Conservation (phyloP, 2,888 invertebrate species). For the Plusia festucae region DNA sequence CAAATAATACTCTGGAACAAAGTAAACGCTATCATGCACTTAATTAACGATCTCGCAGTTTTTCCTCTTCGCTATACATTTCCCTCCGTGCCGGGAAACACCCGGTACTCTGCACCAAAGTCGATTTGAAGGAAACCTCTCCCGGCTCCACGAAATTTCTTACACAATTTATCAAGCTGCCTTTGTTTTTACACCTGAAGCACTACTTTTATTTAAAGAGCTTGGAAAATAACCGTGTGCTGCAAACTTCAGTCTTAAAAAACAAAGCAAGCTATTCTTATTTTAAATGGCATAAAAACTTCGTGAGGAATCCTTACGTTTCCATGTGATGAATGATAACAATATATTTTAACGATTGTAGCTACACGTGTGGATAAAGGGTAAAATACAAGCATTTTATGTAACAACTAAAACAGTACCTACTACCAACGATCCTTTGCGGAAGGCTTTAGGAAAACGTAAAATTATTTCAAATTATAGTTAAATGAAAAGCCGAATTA, state of each 20-base stretch:
- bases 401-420: neutral
- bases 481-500: no score
- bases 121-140: conserved; percentile 43
- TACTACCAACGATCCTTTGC: neutral
- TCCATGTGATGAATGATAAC: no score
- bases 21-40: conserved; percentile 20
- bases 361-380: no score
- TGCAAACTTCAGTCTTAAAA: conserved; percentile 7
- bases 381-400: no score
- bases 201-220: conserved; percentile 54
- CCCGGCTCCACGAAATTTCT: conserved; percentile 36
- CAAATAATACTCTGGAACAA: conserved; percentile 6
- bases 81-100: conserved; percentile 15
- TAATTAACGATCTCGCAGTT: conserved; percentile 29
- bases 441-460: neutral
- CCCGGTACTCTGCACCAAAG: conserved; percentile 11
- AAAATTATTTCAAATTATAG: no score
- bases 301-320: neutral
- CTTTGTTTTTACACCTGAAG: conserved; percentile 58
- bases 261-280: neutral
- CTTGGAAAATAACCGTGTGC: conserved; percentile 6
- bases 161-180: conserved; percentile 57
- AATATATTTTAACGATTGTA: neutral
- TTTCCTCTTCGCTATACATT: conserved; percentile 10
- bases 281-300: neutral